A percentile compares a stretch with the other conserved stretches of the same genome.
Evolutionary conservation across 92 coral and sea anemone genomes (phyloP).

Genomic region (Heteractis magnifica): DNA sequence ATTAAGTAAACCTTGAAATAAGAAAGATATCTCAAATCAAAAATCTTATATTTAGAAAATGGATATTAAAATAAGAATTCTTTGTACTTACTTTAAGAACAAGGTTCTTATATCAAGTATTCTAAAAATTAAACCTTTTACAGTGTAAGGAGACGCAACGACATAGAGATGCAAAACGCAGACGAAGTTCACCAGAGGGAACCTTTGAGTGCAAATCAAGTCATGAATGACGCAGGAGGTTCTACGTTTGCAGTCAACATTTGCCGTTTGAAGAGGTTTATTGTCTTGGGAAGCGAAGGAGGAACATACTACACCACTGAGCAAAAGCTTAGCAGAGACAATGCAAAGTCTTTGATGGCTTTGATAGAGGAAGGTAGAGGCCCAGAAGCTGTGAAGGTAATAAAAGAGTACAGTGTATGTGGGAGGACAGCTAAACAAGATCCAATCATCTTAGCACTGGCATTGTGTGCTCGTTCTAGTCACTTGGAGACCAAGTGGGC

Average conservation of each 20-base stretch:
- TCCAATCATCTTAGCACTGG: slow-evolving; percentile 71
- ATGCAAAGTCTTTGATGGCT: slow-evolving; percentile 68
- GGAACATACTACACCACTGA: slow-evolving; percentile 74
- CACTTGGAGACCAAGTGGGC: slow-evolving; percentile 71
- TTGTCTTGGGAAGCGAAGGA: slow-evolving; percentile 85
- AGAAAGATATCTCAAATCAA: no score
- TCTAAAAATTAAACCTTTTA: no score
- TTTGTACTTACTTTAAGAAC: no score
- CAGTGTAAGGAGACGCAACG: no score
- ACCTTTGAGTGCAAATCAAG: slow-evolving; percentile 63
- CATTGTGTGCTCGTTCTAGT: slow-evolving; percentile 76
- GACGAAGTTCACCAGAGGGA: slow-evolving; percentile 38
- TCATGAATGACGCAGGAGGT: slow-evolving; percentile 84
- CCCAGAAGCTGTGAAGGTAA: slow-evolving; percentile 65
- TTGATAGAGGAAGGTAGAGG: slow-evolving; percentile 77
- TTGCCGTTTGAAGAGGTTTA: slow-evolving; percentile 74
- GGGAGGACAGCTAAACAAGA: slow-evolving; percentile 91
- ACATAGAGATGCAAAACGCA: slow-evolving; percentile 47
- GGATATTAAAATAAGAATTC: no score
- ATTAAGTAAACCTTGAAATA: no score
- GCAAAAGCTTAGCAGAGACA: slow-evolving; percentile 57
- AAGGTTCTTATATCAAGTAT: no score
- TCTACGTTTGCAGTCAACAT: slow-evolving; percentile 74
- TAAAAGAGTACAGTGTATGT: slow-evolving; percentile 73
- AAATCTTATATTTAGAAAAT: no score